Evolutionary conservation across 2,113 vertebrate genomes (phyloP).

Genomic region (Gallinago jamesoni): DNA sequence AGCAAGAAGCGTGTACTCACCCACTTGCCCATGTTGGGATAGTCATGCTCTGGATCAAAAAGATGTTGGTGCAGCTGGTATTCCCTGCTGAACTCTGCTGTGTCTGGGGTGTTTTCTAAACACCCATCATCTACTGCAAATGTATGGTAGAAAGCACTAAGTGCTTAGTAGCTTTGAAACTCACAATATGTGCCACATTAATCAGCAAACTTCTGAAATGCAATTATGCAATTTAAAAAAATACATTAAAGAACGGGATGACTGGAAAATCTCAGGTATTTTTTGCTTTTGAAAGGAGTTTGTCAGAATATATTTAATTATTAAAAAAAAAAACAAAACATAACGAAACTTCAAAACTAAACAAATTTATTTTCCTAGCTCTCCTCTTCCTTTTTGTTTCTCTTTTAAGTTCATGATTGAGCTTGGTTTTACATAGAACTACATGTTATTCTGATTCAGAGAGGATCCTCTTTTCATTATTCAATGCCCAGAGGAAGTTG

Average conservation of each 20-base stretch:
- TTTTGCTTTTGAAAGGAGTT: neutral
- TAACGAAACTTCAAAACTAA: neutral
- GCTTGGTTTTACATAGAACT: neutral
- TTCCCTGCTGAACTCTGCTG: constrained; percentile 94
- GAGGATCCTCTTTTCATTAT: neutral
- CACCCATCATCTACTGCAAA: constrained; percentile 88
- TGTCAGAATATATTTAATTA: neutral
- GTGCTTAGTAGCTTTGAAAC: neutral
- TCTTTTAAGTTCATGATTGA: neutral
- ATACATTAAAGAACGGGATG: neutral
- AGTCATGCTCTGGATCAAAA: constrained; percentile 95
- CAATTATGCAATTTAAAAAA: neutral
- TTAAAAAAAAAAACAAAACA: neutral
- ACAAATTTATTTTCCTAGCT: neutral
- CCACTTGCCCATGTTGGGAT: constrained; percentile 89
- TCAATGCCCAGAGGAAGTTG: neutral
- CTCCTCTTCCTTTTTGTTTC: neutral
- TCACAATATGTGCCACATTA: neutral
- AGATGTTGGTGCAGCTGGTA: constrained; percentile 95
- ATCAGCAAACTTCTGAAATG: neutral
- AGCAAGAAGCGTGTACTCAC: constrained; percentile 75
- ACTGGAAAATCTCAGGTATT: neutral
- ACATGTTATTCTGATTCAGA: neutral
- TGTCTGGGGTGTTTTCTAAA: constrained; percentile 93
- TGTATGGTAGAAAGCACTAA: neutral